Evolutionary conservation across 1,140 invertebrate genomes (phyloP), one percentile per base, ranked within the genome.

Genomic region (Ceratina japonica): DNA sequence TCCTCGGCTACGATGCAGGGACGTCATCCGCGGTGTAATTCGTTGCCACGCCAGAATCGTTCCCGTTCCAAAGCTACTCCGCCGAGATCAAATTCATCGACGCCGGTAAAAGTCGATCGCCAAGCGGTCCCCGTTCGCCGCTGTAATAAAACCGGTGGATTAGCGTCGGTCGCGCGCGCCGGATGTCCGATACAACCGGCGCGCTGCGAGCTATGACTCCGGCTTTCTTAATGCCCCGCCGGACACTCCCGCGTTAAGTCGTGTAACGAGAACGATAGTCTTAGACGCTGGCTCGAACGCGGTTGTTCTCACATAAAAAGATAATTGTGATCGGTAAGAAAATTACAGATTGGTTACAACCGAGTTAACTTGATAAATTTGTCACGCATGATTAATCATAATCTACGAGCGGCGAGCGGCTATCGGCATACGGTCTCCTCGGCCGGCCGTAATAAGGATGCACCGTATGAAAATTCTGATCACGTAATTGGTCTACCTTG

Each of bases 1-100:
- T 91, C 84, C 88, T 87, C 87, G 88, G 86, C 87, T 86, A 83
- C 82, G 80, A 44, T 44, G 71, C 68, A 73, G 75, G 76, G 61
- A 86, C 84, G 83, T 86, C 83, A 86, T 80, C 64, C 72, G 58
- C 80, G 73, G 81, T 80, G 84, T 76, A 71, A 86, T 85, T 86
- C 77, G 83, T 82, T 73, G 83, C 79, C 73, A 80, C 52, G 63
- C 72, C 83, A 44, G 75, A 81, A 81, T 78, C 78, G 44, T 83
- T 83, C 54, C 66, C 63, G 8, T 73, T 58, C 51, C 58, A 59
- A 65, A 76, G 44, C n/a, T 66, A n/a, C 65, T 31, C 24, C 20
- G 37, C n/a, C 20, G 10, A 61, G 76, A 56, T 65, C 10, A 63
- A 74, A 84, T 79, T 80, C 74, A 24, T 72, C 24, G 24, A 58